Percentiles rank a stretch among this genome's conserved stretches.
These are phyloP conservation scores for Oreotrochilus melanogaster DNA, from an alignment of 2,113 vertebrate genomes.

Conservation along the genomic window DNA sequence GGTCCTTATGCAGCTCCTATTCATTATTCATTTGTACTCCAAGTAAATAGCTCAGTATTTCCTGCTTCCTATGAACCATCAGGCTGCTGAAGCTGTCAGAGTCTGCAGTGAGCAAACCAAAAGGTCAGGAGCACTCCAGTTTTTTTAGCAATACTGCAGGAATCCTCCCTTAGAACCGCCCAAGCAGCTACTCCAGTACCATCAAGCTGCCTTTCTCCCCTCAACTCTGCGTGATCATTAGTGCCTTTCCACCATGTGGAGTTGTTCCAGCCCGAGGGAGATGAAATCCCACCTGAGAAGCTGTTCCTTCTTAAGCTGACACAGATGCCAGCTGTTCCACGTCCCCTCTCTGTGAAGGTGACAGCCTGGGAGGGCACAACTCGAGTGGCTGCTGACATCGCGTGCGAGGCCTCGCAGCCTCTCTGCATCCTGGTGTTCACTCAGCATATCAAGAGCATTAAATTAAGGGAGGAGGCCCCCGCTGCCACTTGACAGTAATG, in stretches of 20 bases:
- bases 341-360: neutral
- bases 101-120: neutral
- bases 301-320: neutral
- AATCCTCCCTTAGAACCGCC: neutral
- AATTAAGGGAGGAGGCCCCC: neutral
- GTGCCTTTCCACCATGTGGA: neutral
- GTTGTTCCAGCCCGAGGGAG: neutral
- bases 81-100: neutral
- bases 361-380: neutral
- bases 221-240: neutral
- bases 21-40: neutral
- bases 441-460: neutral
- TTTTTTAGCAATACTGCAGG: neutral
- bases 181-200: neutral
- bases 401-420: neutral
- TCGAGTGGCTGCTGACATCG: neutral
- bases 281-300: constrained; percentile 23
- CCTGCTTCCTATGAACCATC: neutral
- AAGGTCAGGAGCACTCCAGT: neutral
- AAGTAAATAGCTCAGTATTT: neutral
- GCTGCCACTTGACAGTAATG: neutral
- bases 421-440: neutral
- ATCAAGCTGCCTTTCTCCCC: neutral
- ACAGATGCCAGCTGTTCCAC: neutral
- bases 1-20: neutral